Evolutionary conservation across 2,797 vertebrate genomes (phyloP).

Genomic region (Myiotriccus ornatus): DNA sequence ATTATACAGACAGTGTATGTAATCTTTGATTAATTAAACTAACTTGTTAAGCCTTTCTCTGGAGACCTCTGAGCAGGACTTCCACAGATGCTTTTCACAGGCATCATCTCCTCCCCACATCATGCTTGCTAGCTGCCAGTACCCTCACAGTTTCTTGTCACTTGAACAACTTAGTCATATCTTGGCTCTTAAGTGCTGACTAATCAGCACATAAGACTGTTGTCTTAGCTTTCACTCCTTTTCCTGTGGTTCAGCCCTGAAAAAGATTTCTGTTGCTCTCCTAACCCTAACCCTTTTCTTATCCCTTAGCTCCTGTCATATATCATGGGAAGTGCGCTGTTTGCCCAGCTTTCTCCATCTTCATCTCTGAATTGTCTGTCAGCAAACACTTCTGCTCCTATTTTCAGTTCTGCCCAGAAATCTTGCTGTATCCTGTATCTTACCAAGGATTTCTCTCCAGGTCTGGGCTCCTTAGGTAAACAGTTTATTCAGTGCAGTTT

Average conservation of each 20-base stretch:
- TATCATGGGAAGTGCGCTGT: neutral
- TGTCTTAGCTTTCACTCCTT: neutral
- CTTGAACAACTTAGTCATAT: neutral
- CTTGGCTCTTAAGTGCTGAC: neutral
- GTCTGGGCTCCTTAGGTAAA: neutral
- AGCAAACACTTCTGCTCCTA: neutral
- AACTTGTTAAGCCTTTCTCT: neutral
- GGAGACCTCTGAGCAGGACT: neutral
- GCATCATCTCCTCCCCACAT: neutral
- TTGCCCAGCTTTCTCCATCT: neutral
- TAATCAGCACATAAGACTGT: neutral
- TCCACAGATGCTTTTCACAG: neutral
- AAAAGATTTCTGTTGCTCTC: neutral
- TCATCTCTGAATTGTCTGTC: neutral
- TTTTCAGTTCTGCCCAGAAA: neutral
- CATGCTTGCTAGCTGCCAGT: neutral
- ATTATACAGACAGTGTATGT: accelerated
- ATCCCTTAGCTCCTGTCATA: neutral
- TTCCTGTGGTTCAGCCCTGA: neutral
- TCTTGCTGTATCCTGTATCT: neutral
- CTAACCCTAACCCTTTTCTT: neutral
- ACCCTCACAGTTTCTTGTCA: neutral
- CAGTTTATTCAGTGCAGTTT: neutral
- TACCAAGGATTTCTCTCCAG: neutral
- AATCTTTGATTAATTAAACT: neutral